Evolutionary conservation across 2,797 vertebrate genomes (phyloP).

Genomic region (Acrocephalus scirpaceus): DNA sequence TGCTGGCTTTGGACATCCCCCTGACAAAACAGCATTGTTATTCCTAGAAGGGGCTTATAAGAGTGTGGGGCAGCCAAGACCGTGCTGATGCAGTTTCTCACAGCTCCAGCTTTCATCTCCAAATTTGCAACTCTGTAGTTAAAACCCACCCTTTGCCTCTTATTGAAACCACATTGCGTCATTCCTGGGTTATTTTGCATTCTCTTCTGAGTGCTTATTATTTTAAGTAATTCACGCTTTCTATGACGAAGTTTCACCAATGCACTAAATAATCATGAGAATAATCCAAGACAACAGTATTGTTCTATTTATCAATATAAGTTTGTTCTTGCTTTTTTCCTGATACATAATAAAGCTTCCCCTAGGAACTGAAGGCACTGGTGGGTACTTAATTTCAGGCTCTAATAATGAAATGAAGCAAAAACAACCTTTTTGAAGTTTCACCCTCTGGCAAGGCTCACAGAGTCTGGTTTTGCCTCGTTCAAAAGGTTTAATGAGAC

Average conservation of each 20-base stretch:
- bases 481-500: constrained; percentile 8
- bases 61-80: neutral
- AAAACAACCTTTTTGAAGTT: constrained; percentile 5
- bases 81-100: neutral
- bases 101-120: neutral
- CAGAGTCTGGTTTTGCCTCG: neutral
- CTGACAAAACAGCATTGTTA: neutral
- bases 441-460: neutral
- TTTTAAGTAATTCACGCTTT: neutral
- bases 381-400: neutral
- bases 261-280: neutral
- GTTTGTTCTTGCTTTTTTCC: neutral
- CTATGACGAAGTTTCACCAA: neutral
- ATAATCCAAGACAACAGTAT: neutral
- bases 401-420: neutral
- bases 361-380: neutral
- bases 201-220: neutral
- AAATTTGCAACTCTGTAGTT: neutral
- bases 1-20: neutral
- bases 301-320: neutral
- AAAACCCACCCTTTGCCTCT: neutral
- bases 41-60: neutral
- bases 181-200: neutral
- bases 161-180: neutral
- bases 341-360: neutral